Base-by-base conservation (phyloP, 2,888 invertebrate genomes). In the Sarcophaga carnaria region DNA sequence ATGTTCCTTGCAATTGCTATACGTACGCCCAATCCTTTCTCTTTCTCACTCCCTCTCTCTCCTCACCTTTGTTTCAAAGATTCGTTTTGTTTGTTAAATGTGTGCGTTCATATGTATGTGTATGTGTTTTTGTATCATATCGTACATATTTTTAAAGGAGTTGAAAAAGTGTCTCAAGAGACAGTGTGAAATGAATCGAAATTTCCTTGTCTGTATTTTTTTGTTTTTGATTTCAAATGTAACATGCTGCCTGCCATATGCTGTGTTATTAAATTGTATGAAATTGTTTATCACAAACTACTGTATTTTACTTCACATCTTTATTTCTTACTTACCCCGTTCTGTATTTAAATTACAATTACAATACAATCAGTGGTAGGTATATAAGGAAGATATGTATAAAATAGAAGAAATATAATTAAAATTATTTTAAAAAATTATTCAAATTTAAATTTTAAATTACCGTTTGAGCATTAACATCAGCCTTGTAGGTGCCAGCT, bases 391-490 rank as follows among this genome's bases (percentile, higher is more conserved):
- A 60, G 78, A 80, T 27, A 78, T 63, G 47, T 17, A 22, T 37
- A 37, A 37, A 74, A 77, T 62, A 22, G 11, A 54, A 80, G n/a
- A 47, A 27, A 78, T 70, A 59, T 25, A 59, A 47, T 27, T 14
- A 17, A 54, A 54, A 54, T 54, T 54, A 54, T 54, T 54, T 14
- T 3, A 4, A 54, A 54, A 54, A 54, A 3, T 54, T 54, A 17
- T 14, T 10, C 5, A 54, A 54, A 54, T 14, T 14, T 54, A 54
- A 54, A 54, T 54, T 14, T 20, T 59, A 77, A 71, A 88, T 88
- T 90, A 98, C 98, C 94, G 98, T 97, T 93, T 96, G 96, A 89
- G 96, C 96, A 94, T 98, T 97, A 88, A 98, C 96, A 90, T 96
- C 95, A n/a, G 96, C 96, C 90, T 96, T 96, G 91, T 97, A 96